Base-by-base conservation (phyloP, 2,113 vertebrate genomes). In the Onychorhynchus coronatus region DNA sequence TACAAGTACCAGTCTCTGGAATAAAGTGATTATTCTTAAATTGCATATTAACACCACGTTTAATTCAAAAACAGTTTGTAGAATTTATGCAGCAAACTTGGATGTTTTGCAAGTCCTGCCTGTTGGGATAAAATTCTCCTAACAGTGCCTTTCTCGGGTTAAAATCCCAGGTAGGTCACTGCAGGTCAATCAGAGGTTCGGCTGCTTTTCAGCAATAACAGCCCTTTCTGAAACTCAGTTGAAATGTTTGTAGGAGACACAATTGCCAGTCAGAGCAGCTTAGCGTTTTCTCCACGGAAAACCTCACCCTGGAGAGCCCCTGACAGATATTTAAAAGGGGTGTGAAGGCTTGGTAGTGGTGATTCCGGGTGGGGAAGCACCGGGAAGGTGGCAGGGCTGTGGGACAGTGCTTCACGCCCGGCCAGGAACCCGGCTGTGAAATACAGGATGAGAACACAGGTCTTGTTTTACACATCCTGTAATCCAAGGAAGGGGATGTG, bases 401-500 rank as follows among this genome's bases (percentile, higher is more conserved):
- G 50, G 85, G 61, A 70, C 37, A 75, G 3, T 0, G 0, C 46
- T 53, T 49, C 8, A 5, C 3, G 3, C 65, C 47, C 65, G 39
- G 49, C 42, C 24, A 9, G 62, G 82, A 85, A 62, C 55, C 20
- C 25, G 21, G 39, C 33, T 39, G 49, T 53, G 37, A 70, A 90
- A 42, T 24, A 46, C 37, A 55, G 78, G 63, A 27, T 61, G 67
- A 80, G 72, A 91, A 25, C 25, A 31, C 17, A 46, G 56, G 77
- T 93, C 80, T 80, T 78, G 80, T 37, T 33, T 93, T 83, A 71
- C 94, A 58, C 83, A 90, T 92, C 72, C 72, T 85, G 71, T 73
- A 41, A 83, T 76, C 88, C 56, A 58, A 77, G 92, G 44, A 63
- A 73, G 39, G 92, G 83, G 88, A 88, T 93, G 79, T 73, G 85